Base-by-base conservation (phyloP, 2,113 vertebrate genomes). In the Thomomys bottae region DNA sequence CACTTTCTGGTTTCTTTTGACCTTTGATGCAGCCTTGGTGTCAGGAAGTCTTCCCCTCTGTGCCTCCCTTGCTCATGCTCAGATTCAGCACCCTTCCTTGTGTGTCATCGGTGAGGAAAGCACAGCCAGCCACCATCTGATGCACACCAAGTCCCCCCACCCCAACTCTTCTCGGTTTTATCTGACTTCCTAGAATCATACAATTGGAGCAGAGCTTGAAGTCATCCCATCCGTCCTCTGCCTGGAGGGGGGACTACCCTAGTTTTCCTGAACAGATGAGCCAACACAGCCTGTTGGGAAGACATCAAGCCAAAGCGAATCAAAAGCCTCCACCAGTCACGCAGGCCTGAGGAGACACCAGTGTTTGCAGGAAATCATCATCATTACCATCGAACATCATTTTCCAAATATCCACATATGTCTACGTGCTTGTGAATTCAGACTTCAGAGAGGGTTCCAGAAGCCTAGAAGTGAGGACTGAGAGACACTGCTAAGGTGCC, bases 301-400 rank as follows among this genome's bases (percentile, higher is more conserved):
- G 59, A 94, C 72, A 94, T 95, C 90, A 90, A 96, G 89, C 75
- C 73, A 88, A 83, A 86, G 49, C 49, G 93, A 95, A 96, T 90
- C 94, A 94, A 90, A 95, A 89, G 40, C 84, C 54, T 93, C 86
- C 80, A 86, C 78, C 42, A 88, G 77, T 84, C 86, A 91, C 59
- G 71, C 68, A 64, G 79, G 73, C 49, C 81, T 94, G 95, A 94
- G 90, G 92, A 96, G 90, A 94, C 91, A 61, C 49, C 72, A 76
- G 88, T 67, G 94, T 86, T 92, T 92, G 92, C 86, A 87, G 92
- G 84, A 96, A 95, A 84, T 95, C 88, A 95, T 93, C 88, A 89
- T 94, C 86, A 95, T 95, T 94, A 95, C 90, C 94, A 95, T 94
- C 93, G 95, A 94, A 96, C 87, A 84, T 72, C 88, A 90, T 95